These are phyloP conservation scores for Drosophila infuscata DNA, from an alignment of 2,888 invertebrate species.

Conservation along the genomic window DNA sequence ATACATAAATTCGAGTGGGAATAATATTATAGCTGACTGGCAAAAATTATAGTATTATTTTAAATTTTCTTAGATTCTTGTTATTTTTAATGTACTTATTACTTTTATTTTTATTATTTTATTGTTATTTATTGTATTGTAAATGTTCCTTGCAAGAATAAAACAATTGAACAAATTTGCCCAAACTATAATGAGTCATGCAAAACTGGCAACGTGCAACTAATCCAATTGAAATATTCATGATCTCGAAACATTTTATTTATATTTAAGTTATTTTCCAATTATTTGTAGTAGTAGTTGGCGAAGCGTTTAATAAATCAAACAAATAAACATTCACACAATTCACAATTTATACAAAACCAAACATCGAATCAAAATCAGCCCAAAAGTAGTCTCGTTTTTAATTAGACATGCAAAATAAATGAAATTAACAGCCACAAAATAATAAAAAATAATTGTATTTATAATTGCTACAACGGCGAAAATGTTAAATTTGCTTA, in stretches of 20 bases:
- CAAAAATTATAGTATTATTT: background rate
- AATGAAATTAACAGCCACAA: conserved; percentile 69
- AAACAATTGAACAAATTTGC: background rate
- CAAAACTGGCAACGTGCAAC: too few relatives aligned
- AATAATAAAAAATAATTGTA: conserved; percentile 25
- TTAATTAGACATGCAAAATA: conserved; percentile 72
- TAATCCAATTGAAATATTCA: conserved; percentile 16
- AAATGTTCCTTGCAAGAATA: background rate
- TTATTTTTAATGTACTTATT: background rate
- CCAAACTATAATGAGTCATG: background rate
- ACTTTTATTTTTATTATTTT: background rate
- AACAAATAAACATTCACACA: background rate
- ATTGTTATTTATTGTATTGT: background rate
- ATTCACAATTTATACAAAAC: background rate
- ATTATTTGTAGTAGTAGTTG: conserved; percentile 8
- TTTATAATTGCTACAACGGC: conserved; percentile 68
- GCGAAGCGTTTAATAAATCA: conserved; percentile 9
- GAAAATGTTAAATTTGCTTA: conserved; percentile 66
- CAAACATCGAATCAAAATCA: conserved; percentile 28
- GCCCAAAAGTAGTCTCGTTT: conserved; percentile 28
- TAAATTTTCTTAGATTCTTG: background rate
- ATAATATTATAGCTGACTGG: background rate
- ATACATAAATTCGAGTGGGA: background rate
- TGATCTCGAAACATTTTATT: background rate
- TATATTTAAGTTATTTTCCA: background rate